Conservation (phyloP, 2,888 invertebrate species). For the Anorthoa munda region DNA sequence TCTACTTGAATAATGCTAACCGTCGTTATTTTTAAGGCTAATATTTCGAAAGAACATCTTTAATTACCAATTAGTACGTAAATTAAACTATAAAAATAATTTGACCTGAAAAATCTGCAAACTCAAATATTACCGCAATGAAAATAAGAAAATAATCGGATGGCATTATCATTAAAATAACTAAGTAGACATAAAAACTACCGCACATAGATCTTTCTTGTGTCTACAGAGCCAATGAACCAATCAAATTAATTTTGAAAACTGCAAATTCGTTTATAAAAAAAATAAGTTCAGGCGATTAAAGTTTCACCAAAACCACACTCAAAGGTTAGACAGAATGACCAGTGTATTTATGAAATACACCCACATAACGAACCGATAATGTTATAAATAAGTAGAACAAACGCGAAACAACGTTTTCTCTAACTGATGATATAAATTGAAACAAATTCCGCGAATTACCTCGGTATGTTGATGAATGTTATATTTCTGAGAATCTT, state of each 20-base stretch:
- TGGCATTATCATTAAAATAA: slow-evolving; percentile 17
- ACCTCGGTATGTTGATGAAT: slow-evolving; percentile 7
- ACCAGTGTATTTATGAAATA: slow-evolving; percentile 19
- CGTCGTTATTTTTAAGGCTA: slow-evolving; percentile 1
- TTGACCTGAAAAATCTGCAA: background rate
- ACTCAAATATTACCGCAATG: background rate
- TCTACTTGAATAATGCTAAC: slow-evolving; percentile 3
- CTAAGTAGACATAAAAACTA: slow-evolving; percentile 57
- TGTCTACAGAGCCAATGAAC: slow-evolving; percentile 56
- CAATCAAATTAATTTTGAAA: slow-evolving; percentile 22
- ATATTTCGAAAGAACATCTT: slow-evolving; percentile 29
- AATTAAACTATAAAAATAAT: slow-evolving; percentile 1
- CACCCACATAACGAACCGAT: background rate
- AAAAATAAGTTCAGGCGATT: background rate
- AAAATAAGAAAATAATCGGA: slow-evolving; percentile 18
- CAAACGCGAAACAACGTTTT: background rate
- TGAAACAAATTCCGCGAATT: slow-evolving; percentile 21
- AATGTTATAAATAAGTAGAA: slow-evolving; percentile 13
- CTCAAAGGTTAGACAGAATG: slow-evolving; percentile 5
- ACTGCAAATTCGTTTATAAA: background rate
- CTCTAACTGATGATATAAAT: slow-evolving; percentile 24
- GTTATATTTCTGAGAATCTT: slow-evolving; percentile 29
- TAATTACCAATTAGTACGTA: slow-evolving; percentile 42
- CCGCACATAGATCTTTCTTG: slow-evolving; percentile 53
- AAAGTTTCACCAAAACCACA: background rate